These are phyloP conservation scores for Agrypnus murinus DNA, from an alignment of 2,888 invertebrate genomes.

Conservation along the genomic window DNA sequence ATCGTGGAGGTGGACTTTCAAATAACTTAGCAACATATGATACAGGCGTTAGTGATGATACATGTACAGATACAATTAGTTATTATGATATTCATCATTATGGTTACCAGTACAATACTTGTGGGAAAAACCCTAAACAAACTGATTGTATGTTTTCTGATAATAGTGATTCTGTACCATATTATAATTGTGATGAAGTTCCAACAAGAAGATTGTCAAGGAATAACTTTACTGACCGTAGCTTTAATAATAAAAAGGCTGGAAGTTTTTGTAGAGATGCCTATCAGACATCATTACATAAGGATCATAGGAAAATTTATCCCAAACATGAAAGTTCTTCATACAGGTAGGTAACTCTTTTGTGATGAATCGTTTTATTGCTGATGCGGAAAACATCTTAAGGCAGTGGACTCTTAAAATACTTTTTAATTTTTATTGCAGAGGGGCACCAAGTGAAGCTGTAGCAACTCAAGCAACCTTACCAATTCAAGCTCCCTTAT, in stretches of 20 bases:
- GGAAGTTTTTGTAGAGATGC: slow-evolving; percentile 45
- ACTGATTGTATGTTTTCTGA: slow-evolving; percentile 63
- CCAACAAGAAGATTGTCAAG: slow-evolving; percentile 61
- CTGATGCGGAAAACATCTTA: too few species aligned
- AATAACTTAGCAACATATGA: slow-evolving; percentile 54
- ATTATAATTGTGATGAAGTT: slow-evolving; percentile 62
- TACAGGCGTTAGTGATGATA: slow-evolving; percentile 65
- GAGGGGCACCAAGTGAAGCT: background rate
- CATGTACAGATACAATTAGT: slow-evolving; percentile 63
- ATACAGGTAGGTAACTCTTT: too few species aligned
- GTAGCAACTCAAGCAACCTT: slow-evolving; percentile 8
- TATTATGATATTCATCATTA: slow-evolving; percentile 64
- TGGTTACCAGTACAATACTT: slow-evolving; percentile 59
- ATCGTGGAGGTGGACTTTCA: slow-evolving; percentile 34
- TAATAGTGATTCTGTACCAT: slow-evolving; percentile 64
- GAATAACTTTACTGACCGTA: slow-evolving; percentile 56
- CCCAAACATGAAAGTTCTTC: slow-evolving; percentile 47
- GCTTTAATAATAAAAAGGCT: slow-evolving; percentile 54
- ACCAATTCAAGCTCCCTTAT: slow-evolving; percentile 31
- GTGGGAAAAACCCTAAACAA: slow-evolving; percentile 57
- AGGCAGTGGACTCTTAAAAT: too few species aligned
- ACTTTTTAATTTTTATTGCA: slow-evolving; percentile 19
- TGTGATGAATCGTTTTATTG: too few species aligned
- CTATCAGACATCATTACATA: slow-evolving; percentile 25
- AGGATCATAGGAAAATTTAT: slow-evolving; percentile 53